Evolutionary conservation across 2,888 invertebrate species (phyloP).

Genomic region (Acanthopleura granulata): DNA sequence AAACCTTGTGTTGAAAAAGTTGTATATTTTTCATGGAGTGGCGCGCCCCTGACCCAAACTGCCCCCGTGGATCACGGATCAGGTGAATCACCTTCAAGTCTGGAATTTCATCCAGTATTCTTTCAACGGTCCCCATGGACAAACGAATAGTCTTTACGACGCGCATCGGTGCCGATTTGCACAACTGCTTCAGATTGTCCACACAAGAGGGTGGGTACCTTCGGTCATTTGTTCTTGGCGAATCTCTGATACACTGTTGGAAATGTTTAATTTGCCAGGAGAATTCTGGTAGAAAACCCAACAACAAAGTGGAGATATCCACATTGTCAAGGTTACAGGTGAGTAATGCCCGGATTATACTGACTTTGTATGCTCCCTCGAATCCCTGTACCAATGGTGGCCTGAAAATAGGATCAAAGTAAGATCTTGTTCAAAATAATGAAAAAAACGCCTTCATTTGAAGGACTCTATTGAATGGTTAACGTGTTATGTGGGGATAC

Average conservation of each 20-base stretch:
- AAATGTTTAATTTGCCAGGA: conserved; percentile 7
- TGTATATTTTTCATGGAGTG: background rate
- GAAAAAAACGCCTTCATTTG: no score
- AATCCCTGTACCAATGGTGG: background rate
- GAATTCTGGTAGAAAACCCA: conserved; percentile 19
- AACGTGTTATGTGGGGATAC: no score
- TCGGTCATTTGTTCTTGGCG: background rate
- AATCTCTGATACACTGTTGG: conserved; percentile 20
- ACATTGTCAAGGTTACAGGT: conserved; percentile 7
- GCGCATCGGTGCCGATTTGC: conserved; percentile 21
- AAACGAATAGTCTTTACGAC: conserved; percentile 33
- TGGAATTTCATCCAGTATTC: conserved; percentile 27
- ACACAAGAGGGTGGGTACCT: conserved; percentile 21
- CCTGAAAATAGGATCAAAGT: background rate
- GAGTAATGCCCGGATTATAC: background rate
- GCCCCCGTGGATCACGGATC: conserved; percentile 37
- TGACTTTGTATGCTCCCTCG: conserved; percentile 6
- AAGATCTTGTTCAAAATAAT: no score
- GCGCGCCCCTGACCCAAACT: background rate
- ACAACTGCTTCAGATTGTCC: conserved; percentile 9
- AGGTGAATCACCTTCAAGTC: conserved; percentile 36
- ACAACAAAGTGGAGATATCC: conserved; percentile 18
- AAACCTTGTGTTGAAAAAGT: background rate
- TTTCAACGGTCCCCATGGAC: conserved; percentile 20
- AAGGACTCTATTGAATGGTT: no score